phyloP scores from a whole-genome alignment of 2,113 vertebrate species.

The Phainopepla nitens region DNA sequence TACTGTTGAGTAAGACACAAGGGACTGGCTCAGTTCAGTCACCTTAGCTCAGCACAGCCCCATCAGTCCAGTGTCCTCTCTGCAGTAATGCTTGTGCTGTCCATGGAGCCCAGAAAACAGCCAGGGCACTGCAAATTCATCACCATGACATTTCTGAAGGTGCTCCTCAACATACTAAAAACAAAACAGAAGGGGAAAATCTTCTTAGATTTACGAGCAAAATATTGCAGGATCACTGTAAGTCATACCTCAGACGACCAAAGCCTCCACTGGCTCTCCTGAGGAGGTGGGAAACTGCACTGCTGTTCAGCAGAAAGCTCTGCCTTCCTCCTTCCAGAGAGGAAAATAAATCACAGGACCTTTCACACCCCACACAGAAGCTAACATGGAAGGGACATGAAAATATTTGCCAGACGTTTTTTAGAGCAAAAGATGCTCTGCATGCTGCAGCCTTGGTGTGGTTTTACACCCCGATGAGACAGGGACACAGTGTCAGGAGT shows the following conservation, averaged over 20 bases:
- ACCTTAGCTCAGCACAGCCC: neutral
- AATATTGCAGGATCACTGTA: neutral
- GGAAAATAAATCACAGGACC: neutral
- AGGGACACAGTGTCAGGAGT: neutral
- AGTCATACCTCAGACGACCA: neutral
- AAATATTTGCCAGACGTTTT: neutral
- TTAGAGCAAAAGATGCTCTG: neutral
- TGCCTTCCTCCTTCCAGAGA: neutral
- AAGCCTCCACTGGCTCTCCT: neutral
- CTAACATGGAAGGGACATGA: neutral
- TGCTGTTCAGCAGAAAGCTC: neutral
- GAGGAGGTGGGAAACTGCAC: neutral
- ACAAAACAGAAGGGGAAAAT: neutral
- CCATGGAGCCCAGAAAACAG: neutral
- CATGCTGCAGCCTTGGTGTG: fast-evolving
- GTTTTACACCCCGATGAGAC: neutral
- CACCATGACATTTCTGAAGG: neutral
- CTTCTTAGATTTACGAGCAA: neutral
- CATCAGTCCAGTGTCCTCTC: neutral
- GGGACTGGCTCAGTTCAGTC: neutral
- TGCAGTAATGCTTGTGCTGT: neutral
- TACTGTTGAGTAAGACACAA: neutral
- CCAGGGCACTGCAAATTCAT: neutral
- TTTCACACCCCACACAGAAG: neutral
- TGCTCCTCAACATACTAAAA: neutral